Percentiles rank a stretch among this genome's conserved stretches.
Conservation (phyloP, 2,888 invertebrate species). For the Epiblema foenella region DNA sequence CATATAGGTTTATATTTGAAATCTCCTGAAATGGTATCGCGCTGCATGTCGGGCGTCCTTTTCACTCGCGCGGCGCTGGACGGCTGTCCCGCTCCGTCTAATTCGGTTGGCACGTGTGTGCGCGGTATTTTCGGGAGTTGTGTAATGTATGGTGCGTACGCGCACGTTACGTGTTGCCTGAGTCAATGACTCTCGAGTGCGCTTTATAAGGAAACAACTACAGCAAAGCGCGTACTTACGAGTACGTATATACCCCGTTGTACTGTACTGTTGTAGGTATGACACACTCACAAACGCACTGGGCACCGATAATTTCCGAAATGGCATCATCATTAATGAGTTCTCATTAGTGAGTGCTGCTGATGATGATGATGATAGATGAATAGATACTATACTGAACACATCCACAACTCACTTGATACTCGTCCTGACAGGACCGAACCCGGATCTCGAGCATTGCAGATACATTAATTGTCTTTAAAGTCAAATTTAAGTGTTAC, state of each 20-base stretch:
- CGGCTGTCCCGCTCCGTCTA: slow-evolving; percentile 56
- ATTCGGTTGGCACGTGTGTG: slow-evolving; percentile 59
- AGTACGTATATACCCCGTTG: background rate
- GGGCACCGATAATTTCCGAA: no score
- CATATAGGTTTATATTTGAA: slow-evolving; percentile 40
- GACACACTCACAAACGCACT: no score
- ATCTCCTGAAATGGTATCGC: slow-evolving; percentile 74
- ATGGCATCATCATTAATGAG: no score
- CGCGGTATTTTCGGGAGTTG: slow-evolving; percentile 61
- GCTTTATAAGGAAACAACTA: slow-evolving; percentile 34
- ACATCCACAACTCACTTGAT: background rate
- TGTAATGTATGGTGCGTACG: slow-evolving; percentile 45
- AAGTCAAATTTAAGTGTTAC: no score
- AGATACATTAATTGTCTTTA: no score
- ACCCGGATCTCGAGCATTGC: background rate
- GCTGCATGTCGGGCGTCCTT: slow-evolving; percentile 65
- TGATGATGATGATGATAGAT: no score
- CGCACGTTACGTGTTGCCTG: slow-evolving; percentile 26
- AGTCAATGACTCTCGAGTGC: slow-evolving; percentile 40
- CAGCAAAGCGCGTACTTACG: background rate
- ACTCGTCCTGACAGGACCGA: background rate
- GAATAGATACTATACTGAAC: background rate
- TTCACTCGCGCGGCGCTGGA: slow-evolving; percentile 47
- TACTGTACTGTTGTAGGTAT: background rate
- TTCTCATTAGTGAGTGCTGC: no score